These are phyloP conservation scores for Caenorhabditis wallacei DNA, from an alignment of 2,888 invertebrate species.

Conservation along the genomic window DNA sequence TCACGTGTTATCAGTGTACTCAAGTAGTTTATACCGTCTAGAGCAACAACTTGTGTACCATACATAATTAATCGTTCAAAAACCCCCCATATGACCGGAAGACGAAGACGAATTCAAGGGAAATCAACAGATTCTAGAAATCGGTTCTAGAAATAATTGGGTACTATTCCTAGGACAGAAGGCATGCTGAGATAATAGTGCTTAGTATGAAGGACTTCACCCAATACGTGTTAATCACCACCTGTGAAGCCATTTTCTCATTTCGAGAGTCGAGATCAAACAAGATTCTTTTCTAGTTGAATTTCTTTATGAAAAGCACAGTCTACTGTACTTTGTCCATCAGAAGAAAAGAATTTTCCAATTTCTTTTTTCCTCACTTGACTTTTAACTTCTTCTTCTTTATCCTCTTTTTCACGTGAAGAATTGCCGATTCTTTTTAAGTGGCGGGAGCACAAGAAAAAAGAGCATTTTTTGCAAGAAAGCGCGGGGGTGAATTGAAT, in stretches of 20 bases:
- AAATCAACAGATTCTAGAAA: neutral
- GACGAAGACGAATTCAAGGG: neutral
- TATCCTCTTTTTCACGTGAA: constrained; percentile 24
- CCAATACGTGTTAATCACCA: neutral
- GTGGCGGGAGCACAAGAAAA: constrained; percentile 9
- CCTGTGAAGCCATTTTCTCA: constrained; percentile 8
- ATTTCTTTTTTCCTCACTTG: constrained; percentile 17
- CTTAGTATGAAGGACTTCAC: too few species aligned
- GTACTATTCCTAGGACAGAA: too few species aligned
- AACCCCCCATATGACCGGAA: neutral
- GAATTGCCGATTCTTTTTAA: constrained; percentile 7
- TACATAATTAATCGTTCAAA: neutral
- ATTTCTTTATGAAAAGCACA: constrained; percentile 7
- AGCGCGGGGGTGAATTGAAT: constrained; percentile 6
- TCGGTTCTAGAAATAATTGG: neutral
- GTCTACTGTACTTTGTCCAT: constrained; percentile 43
- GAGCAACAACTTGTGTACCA: neutral
- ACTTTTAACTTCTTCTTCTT: neutral
- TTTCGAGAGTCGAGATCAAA: neutral
- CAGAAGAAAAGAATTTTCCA: constrained; percentile 30
- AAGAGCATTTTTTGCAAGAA: constrained; percentile 34
- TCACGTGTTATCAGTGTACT: constrained; percentile 8
- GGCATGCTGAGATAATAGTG: too few species aligned
- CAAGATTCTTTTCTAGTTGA: constrained; percentile 8
- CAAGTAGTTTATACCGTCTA: constrained; percentile 7